Conservation (phyloP, 35 echinoderm and acorn worm species). For the Eucidaris tribuloides region DNA sequence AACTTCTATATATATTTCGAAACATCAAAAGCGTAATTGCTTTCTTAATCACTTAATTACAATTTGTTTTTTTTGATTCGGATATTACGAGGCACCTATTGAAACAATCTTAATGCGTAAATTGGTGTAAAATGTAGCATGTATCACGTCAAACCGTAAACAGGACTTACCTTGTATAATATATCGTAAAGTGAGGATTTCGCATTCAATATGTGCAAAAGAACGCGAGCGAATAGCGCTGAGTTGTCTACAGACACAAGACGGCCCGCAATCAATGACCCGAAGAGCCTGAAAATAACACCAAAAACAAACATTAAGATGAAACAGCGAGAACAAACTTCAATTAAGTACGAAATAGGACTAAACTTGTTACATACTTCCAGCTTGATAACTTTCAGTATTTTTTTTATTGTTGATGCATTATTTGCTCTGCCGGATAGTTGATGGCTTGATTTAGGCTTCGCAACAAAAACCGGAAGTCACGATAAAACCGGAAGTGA, state of each 20-base stretch:
- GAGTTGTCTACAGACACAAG: constrained; percentile 33
- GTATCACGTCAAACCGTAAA: not conserved
- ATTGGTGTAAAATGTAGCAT: not conserved
- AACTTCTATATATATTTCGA: not conserved
- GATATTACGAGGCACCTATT: not conserved
- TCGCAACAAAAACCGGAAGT: not conserved
- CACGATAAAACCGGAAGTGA: no score
- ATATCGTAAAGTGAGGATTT: constrained; percentile 47
- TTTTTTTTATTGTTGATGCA: not conserved
- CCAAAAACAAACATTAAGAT: not conserved
- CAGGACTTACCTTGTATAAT: constrained; percentile 36
- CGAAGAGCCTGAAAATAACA: constrained; percentile 40
- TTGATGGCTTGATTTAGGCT: not conserved
- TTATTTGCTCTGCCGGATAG: not conserved
- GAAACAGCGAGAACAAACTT: not conserved
- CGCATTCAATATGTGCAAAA: constrained; percentile 38
- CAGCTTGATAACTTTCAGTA: not conserved
- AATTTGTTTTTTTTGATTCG: not conserved
- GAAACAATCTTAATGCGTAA: not conserved
- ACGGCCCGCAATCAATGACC: constrained; percentile 43
- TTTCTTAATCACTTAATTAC: not conserved
- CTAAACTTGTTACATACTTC: not conserved
- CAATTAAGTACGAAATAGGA: not conserved
- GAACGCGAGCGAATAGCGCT: constrained; percentile 41
- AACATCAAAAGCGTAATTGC: no score